Base-by-base conservation (phyloP, 2,888 invertebrate genomes). In the Pachydiplax longipennis region DNA sequence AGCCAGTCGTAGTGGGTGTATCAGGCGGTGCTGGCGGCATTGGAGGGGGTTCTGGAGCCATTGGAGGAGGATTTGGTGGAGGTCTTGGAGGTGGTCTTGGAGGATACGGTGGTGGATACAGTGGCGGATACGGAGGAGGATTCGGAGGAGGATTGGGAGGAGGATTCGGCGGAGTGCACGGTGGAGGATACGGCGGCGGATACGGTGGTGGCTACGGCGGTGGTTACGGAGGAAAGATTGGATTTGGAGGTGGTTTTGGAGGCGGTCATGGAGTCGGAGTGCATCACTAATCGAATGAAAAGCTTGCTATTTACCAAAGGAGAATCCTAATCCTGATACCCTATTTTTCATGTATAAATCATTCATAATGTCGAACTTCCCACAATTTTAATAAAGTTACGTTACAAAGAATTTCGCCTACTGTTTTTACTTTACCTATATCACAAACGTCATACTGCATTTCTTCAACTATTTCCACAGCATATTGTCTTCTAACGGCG, bases 1-100 rank as follows among this genome's bases (percentile, higher is more conserved):
- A 94, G 58, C 94, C 94, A 80, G 94, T 94, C n/a, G 94, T 91
- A 5, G 83, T 91, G 5, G 91, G 91, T 22, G 82, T 53, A 12
- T 53, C 58, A 8, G 87, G 87, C 0, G 87, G 58, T 22, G 53
- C 37, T 4, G 91, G 82, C 25, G 83, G 90, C 12, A 25, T 35
- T 2, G 83, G 83, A 31, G 83, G 73, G 0, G 90, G 87, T 12
- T 31, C 83, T 15, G 87, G 87, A 61, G 87, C 61, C 8, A 44
- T 81, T 10, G 44, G 81, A 22, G 53, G 82, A 13, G 48, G 82
- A 18, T 31, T 25, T 15, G 81, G 81, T n/a, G 25, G 40, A 22
- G 40, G 40, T 5, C 12, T 12, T 10, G 48, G 44, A 8, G 31
- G 8, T 15, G 31, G n/a, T 6, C 3, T 5, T 35, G 37, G 37